Evolutionary conservation across 2,113 vertebrate genomes (phyloP).

Genomic region (Dicentrarchus labrax): DNA sequence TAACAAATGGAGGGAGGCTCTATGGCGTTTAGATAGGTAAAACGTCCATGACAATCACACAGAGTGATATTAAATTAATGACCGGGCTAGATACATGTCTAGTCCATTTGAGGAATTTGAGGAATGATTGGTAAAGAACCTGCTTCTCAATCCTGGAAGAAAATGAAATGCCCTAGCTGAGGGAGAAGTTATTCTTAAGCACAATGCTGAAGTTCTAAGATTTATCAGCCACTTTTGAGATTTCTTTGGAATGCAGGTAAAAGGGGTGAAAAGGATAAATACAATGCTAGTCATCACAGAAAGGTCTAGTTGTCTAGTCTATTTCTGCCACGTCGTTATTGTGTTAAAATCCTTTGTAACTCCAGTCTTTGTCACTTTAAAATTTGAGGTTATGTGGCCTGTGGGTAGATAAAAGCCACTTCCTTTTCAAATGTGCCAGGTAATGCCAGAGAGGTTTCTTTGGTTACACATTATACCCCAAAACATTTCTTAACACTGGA

Average conservation of each 20-base stretch:
- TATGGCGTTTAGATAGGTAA: constrained; percentile 6
- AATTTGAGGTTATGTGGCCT: neutral
- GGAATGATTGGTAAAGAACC: constrained; percentile 5
- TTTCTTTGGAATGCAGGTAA: too few relatives aligned
- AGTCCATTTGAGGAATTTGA: constrained; percentile 2
- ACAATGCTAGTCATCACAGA: too few relatives aligned
- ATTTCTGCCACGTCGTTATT: neutral
- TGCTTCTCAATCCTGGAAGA: neutral
- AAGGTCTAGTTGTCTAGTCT: neutral
- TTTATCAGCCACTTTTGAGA: neutral
- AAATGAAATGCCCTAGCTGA: constrained; percentile 19
- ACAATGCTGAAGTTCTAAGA: constrained; percentile 32
- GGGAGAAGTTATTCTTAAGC: constrained; percentile 7
- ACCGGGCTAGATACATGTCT: constrained; percentile 1
- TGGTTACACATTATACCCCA: constrained; percentile 16
- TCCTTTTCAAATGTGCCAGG: neutral
- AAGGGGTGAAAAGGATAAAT: too few relatives aligned
- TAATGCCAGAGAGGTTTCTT: neutral
- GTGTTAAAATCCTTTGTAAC: neutral
- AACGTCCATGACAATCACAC: constrained; percentile 30
- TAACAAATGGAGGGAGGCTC: constrained; percentile 34
- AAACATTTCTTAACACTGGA: neutral
- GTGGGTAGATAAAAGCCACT: neutral
- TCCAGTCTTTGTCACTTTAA: neutral
- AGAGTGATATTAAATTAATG: constrained; percentile 37